phyloP scores from a whole-genome alignment of 2,888 invertebrate genomes.

The Mimas tiliae region DNA sequence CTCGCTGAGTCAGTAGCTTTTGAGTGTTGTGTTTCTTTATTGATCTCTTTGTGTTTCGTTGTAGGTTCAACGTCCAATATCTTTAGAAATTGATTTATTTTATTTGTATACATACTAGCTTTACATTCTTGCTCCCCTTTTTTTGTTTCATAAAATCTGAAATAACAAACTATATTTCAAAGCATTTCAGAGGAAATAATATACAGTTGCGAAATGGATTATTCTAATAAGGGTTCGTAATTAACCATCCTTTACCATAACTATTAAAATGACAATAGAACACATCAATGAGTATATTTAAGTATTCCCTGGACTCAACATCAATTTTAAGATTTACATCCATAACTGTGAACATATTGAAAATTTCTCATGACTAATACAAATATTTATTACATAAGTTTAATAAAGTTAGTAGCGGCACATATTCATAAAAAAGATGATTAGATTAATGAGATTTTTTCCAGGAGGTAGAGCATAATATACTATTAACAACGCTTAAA shows the following conservation, averaged over 20 bases:
- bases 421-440: too few relatives aligned
- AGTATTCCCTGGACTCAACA: conserved; percentile 33
- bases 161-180: conserved; percentile 28
- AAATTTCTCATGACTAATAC: background rate
- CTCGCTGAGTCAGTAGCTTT: conserved; percentile 31
- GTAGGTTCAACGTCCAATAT: background rate
- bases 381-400: too few relatives aligned
- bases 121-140: conserved; percentile 30
- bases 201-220: background rate
- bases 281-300: too few relatives aligned
- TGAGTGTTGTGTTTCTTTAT: conserved; percentile 26
- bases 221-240: background rate
- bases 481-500: too few relatives aligned
- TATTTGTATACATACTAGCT: conserved; percentile 10
- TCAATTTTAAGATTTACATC: conserved; percentile 38
- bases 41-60: background rate
- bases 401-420: too few relatives aligned
- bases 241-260: background rate
- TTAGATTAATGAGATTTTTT: too few relatives aligned
- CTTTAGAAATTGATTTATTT: background rate
- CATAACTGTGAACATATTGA: too few relatives aligned
- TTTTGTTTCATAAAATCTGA: conserved; percentile 44
- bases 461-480: too few relatives aligned
- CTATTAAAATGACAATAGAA: conserved; percentile 34
- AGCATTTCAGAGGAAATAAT: background rate